These are phyloP conservation scores for Diarsia dahlii DNA, from an alignment of 2,888 invertebrate genomes.

Conservation along the genomic window DNA sequence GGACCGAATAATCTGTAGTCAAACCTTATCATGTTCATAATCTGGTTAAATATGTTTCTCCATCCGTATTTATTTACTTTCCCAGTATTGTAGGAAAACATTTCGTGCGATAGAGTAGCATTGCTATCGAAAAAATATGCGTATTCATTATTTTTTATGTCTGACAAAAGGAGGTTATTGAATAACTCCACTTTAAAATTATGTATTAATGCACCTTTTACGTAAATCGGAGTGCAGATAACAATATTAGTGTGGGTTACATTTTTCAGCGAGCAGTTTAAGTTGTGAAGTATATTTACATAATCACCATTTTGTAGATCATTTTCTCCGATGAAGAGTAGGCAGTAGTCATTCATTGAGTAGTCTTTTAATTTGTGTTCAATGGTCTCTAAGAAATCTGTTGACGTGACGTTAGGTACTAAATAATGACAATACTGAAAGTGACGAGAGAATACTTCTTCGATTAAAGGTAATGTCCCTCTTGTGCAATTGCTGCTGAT, in stretches of 20 bases:
- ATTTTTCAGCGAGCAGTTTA: background rate
- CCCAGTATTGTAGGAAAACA: background rate
- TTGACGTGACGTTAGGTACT: no score
- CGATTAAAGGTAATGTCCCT: no score
- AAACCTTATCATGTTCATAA: no score
- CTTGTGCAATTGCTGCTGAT: no score
- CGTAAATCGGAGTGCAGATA: no score
- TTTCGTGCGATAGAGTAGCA: background rate
- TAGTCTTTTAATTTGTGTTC: background rate
- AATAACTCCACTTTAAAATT: background rate
- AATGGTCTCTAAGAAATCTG: background rate
- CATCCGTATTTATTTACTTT: background rate
- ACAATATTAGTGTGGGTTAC: background rate
- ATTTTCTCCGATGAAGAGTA: background rate
- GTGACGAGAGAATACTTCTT: no score
- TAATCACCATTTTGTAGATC: background rate
- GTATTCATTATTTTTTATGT: background rate
- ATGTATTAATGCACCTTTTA: background rate
- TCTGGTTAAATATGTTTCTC: no score
- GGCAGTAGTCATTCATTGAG: background rate
- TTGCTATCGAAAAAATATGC: background rate
- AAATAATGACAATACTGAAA: no score
- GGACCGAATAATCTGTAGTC: no score
- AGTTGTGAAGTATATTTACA: background rate
- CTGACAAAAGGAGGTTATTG: background rate